Percentiles rank a stretch among this genome's conserved stretches.
Conservation (phyloP, 2,888 invertebrate species). For the Eristalis intricaria region DNA sequence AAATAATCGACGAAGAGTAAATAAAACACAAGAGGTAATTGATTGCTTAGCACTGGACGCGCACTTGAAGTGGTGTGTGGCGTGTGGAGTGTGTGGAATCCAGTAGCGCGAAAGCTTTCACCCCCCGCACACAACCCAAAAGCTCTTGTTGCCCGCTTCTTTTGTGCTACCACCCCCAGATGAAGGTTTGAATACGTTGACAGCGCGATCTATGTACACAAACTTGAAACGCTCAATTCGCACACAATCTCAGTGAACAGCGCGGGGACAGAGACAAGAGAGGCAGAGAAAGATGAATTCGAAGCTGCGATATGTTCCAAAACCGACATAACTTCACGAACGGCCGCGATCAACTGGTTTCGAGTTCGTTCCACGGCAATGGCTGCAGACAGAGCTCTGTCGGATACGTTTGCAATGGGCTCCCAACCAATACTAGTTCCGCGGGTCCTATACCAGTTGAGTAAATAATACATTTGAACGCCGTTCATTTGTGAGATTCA, state of each 20-base stretch:
- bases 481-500: slow-evolving; percentile 7
- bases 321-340: slow-evolving; percentile 48
- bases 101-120: slow-evolving; percentile 31
- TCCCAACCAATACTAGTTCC: slow-evolving; percentile 14
- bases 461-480: slow-evolving; percentile 4
- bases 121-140: neutral
- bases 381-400: slow-evolving; percentile 8
- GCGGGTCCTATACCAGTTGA: slow-evolving; percentile 13
- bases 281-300: neutral
- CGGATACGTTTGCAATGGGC: neutral
- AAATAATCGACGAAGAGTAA: slow-evolving; percentile 4
- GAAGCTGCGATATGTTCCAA: neutral
- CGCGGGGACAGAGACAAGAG: neutral
- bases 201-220: neutral
- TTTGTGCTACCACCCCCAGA: neutral
- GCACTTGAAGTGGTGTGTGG: slow-evolving; percentile 9
- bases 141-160: neutral
- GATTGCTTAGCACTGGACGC: slow-evolving; percentile 22
- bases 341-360: slow-evolving; percentile 62
- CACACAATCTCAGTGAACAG: neutral
- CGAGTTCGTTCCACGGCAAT: slow-evolving; percentile 32
- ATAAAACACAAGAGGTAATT: slow-evolving; percentile 21
- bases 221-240: neutral
- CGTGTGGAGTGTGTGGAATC: neutral
- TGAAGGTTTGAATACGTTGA: neutral